Base-by-base conservation (phyloP, 2,113 vertebrate species). In the Edolisoma coerulescens region DNA sequence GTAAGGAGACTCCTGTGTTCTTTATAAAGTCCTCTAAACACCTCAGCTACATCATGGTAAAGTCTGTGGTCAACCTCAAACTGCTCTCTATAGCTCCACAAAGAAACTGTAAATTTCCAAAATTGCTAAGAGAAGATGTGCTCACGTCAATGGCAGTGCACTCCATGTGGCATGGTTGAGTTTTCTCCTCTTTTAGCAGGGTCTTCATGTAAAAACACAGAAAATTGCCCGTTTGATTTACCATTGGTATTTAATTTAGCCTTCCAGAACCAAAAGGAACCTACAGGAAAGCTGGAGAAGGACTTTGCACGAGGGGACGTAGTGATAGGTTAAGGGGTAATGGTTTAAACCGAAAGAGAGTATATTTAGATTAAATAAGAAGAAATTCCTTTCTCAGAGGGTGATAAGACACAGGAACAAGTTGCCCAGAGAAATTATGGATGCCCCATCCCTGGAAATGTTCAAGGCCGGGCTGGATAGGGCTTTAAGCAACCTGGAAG, bases 141-240 rank as follows among this genome's bases (percentile, higher is more conserved):
- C 28, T 79, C 1, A 1, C 1, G 3, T 37, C 37, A 87, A 26
- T 0, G 3, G 28, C 1, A 2, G 11, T 15, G 18, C 0, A 1
- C 26, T 76, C 8, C 52, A 30, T 44, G 24, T 12, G 26, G 28
- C 18, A 64, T 52, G 26, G 42, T 77, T 64, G 79, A 60, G 9
- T 83, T 91, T 81, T 92, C 23, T 47, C 9, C 32, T 85, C 37
- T 52, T 94, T 85, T 60, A 41, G 23, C 7, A 64, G 26, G 9
- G 20, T 53, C 37, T 78, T 73, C 8, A 64, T 37, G 11, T 64
- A 64, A 95, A 79, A 33, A 7, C 44, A 64, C 19, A 37, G 28
- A 37, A 56, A 68, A 83, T 3, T 93, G 14, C 9, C 11, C 23
- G 13, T 49, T 10, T 44, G 64, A 79, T 79, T 76, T 91, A 60